A percentile compares a stretch with the other conserved stretches of the same genome.
phyloP scores from a whole-genome alignment of 2,113 vertebrate genomes.

The Parus major region DNA sequence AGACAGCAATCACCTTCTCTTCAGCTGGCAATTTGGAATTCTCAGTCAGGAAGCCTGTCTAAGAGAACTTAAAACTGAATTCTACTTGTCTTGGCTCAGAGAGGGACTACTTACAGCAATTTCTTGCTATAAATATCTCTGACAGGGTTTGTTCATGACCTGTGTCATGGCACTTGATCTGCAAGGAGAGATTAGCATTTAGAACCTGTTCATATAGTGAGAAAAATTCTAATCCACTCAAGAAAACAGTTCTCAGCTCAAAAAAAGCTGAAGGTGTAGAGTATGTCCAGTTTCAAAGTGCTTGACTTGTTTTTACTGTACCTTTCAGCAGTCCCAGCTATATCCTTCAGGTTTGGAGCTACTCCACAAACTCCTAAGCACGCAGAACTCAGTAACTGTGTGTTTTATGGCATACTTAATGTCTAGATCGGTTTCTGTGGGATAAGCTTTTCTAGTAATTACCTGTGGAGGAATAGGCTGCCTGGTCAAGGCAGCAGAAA shows the following conservation, averaged over 20 bases:
- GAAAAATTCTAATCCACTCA: background rate
- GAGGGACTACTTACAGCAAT: background rate
- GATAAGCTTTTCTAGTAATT: slow-evolving; percentile 19
- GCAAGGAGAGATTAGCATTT: background rate
- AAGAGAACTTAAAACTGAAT: background rate
- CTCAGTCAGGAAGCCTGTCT: background rate
- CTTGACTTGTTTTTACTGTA: background rate
- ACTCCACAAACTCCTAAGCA: background rate
- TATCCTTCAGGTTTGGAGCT: background rate
- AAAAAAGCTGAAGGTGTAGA: background rate
- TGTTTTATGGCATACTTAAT: background rate
- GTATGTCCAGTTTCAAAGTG: background rate
- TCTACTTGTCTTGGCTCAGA: background rate
- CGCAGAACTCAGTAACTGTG: background rate
- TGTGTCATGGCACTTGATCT: background rate
- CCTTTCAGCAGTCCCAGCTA: background rate
- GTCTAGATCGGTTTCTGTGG: background rate
- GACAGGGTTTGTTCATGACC: background rate
- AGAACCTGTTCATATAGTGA: background rate
- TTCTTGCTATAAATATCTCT: background rate
- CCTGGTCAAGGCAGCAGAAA: background rate
- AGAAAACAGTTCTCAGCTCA: background rate
- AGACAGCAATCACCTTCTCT: background rate
- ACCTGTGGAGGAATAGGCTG: background rate
- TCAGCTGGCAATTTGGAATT: background rate